Evolutionary conservation across 2,888 invertebrate species (phyloP), one percentile per base, ranked within the genome.

Genomic region (Lepeophtheirus nordmannii): DNA sequence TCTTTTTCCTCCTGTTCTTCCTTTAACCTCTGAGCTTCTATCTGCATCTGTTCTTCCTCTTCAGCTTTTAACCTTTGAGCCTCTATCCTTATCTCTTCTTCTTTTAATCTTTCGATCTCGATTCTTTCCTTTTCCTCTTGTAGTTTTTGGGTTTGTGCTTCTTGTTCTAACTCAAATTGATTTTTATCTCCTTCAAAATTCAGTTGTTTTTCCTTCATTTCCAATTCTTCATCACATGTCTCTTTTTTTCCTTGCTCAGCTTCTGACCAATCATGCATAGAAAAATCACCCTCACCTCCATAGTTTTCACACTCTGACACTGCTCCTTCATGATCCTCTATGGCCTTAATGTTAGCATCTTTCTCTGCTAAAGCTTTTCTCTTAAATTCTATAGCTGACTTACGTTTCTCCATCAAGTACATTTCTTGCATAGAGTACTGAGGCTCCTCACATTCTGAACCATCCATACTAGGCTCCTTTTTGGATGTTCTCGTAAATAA

Each of bases 101-200:
- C 53, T 53, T 17, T 53, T 17, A 53, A 17, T 30, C 30, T 30
- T 5, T 5, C 3, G 2, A 5, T 8, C 8, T 46, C 61, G 37
- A 37, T 37, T 61, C 37, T 23, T 61, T 37, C 37, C 2, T 61
- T 61, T 12, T 22, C 61, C 30, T 61, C 61, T 37, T 61, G 2
- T 38, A 30, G 1, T 5, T 22, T 37, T 38, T 60, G 17, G 11
- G 10, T 23, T 30, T 23, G 17, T 60, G 20, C 60, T 8, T 9
- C 60, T 60, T 3, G 22, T 23, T 61, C 30, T 37, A 11, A n/a
- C 37, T 61, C 61, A n/a, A 5, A 1, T 17, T 37, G 12, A 22
- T 61, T 61, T 61, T n/a, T 37, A 8, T 9, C 38, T 38, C 1
- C 9, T n/a, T 30, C 30, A 12, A 30, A 17, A 30, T 61, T 37